Evolutionary conservation across 2,797 vertebrate genomes (phyloP).

Genomic region (Protosalanx chinensis): DNA sequence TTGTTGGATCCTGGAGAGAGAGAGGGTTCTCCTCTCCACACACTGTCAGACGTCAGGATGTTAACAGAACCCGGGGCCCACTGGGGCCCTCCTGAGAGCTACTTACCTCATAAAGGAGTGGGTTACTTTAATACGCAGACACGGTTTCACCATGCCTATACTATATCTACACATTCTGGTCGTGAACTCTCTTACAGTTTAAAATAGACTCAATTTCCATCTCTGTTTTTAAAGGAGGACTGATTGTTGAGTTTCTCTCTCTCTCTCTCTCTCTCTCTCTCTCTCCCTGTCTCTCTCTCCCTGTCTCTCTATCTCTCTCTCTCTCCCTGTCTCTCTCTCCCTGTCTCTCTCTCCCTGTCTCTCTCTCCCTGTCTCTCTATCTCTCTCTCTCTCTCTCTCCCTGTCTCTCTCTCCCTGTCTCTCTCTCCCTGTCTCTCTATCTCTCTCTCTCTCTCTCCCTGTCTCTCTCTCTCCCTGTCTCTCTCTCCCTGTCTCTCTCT

Average conservation of each 20-base stretch:
- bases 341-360: slow-evolving; percentile 1
- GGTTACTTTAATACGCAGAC: slow-evolving; percentile 30
- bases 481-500: too few relatives aligned
- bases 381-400: too few relatives aligned
- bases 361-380: too few relatives aligned
- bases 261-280: too few relatives aligned
- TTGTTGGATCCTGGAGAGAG: slow-evolving; percentile 13
- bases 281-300: too few relatives aligned
- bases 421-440: too few relatives aligned
- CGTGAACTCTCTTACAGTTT: slow-evolving; percentile 18
- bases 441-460: too few relatives aligned
- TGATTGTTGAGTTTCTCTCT: slow-evolving; percentile 1
- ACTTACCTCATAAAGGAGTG: slow-evolving; percentile 23
- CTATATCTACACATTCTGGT: not conserved
- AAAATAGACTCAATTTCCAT: slow-evolving; percentile 19
- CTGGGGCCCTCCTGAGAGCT: slow-evolving; percentile 17
- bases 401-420: not conserved
- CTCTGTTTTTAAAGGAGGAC: slow-evolving; percentile 22
- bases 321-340: too few relatives aligned
- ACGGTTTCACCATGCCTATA: slow-evolving; percentile 9
- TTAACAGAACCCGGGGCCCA: slow-evolving; percentile 32
- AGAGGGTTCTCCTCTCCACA: slow-evolving; percentile 18
- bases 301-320: too few relatives aligned
- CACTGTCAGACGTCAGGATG: slow-evolving; percentile 6
- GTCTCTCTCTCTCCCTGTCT: too few relatives aligned